Percentiles rank a stretch among this genome's conserved stretches.
phyloP scores from a whole-genome alignment of 1,140 invertebrate species.

The Oryctes rhinoceros region DNA sequence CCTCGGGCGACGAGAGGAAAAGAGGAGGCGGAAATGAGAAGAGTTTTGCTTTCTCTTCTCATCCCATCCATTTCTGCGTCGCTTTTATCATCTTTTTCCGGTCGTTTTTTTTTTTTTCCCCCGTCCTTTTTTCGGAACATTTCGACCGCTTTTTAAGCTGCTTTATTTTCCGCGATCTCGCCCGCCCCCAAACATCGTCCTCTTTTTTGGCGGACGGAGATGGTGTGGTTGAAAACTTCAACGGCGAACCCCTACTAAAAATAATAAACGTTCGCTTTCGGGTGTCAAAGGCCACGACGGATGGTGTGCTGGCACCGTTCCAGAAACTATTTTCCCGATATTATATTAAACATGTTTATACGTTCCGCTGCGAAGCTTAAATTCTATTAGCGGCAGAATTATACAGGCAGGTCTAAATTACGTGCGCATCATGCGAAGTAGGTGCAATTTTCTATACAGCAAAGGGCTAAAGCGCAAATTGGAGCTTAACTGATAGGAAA shows the following conservation, averaged over 20 bases:
- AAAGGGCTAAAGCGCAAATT: too few relatives aligned
- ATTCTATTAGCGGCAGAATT: too few relatives aligned
- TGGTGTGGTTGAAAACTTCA: neutral
- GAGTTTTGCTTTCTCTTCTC: too few relatives aligned
- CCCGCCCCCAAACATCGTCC: neutral
- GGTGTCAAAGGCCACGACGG: neutral
- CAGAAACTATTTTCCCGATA: neutral
- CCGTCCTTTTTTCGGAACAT: neutral
- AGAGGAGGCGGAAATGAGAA: too few relatives aligned
- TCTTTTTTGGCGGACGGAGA: neutral
- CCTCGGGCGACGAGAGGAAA: neutral
- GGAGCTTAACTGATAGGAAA: too few relatives aligned
- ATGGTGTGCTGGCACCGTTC: neutral
- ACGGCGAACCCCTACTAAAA: neutral
- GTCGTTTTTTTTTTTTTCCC: neutral
- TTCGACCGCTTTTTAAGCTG: neutral
- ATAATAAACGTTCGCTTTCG: neutral
- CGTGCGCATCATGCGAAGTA: too few relatives aligned
- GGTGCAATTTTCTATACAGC: too few relatives aligned
- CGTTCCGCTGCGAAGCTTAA: neutral
- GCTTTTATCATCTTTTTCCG: neutral
- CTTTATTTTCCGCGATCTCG: too few relatives aligned
- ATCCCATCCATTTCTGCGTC: too few relatives aligned
- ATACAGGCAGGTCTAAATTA: too few relatives aligned
- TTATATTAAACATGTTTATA: slow-evolving; percentile 12